Percentiles rank a stretch among this genome's conserved stretches.
These are phyloP conservation scores for Thecocarcelia acutangulata DNA, from an alignment of 2,888 invertebrate genomes.

Conservation along the genomic window DNA sequence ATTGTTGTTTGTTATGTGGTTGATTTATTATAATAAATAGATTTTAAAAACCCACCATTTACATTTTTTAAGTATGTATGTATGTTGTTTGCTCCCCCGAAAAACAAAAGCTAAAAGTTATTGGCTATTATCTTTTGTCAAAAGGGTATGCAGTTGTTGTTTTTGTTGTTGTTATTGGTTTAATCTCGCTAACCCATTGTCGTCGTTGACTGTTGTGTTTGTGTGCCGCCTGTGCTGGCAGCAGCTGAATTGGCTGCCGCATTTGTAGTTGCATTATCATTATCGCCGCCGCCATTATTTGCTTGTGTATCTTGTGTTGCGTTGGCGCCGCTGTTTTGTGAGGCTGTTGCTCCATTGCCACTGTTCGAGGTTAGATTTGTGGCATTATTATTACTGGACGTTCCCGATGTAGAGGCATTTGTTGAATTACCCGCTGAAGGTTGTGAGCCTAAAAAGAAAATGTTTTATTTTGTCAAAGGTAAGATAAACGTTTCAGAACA, in stretches of 20 bases:
- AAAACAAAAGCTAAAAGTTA: constrained; percentile 53
- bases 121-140: constrained; percentile 47
- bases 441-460: constrained; percentile 60
- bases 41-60: constrained; percentile 35
- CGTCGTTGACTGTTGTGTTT: constrained; percentile 77
- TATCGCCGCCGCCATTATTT: constrained; percentile 68
- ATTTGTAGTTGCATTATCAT: constrained; percentile 67
- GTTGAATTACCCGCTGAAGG: constrained; percentile 64
- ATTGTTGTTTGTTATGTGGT: constrained; percentile 65
- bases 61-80: not conserved
- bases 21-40: constrained; percentile 41
- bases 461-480: constrained; percentile 20
- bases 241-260: constrained; percentile 68
- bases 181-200: constrained; percentile 79
- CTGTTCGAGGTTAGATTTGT: constrained; percentile 55
- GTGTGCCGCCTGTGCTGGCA: constrained; percentile 67
- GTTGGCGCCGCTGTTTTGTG: constrained; percentile 58
- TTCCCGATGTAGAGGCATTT: constrained; percentile 68
- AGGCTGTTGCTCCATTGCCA: constrained; percentile 58
- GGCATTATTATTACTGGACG: constrained; percentile 69
- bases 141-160: constrained; percentile 48
- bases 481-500: not conserved
- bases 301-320: constrained; percentile 72
- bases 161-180: constrained; percentile 49
- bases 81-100: not conserved